These are phyloP conservation scores for Muscicapa adusta DNA, from an alignment of 2,113 vertebrate species.

Conservation along the genomic window DNA sequence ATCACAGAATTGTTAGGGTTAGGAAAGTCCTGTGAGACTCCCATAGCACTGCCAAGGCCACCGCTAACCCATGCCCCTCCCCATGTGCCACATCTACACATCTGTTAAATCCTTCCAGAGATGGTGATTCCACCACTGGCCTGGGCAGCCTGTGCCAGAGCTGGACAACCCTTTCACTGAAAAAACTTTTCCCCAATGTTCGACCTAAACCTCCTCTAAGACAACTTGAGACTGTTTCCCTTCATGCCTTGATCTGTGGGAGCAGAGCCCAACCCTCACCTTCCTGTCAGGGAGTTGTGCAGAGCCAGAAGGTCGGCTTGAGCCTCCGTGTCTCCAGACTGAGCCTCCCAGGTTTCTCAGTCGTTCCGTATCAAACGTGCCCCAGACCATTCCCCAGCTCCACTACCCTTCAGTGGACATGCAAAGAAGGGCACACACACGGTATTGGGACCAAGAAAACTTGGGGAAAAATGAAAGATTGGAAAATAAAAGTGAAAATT, in stretches of 20 bases:
- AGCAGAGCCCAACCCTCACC: neutral
- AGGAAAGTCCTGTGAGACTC: neutral
- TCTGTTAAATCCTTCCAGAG: neutral
- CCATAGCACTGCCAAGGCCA: neutral
- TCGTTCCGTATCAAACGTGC: neutral
- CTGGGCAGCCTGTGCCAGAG: neutral
- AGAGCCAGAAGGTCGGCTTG: neutral
- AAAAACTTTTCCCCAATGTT: neutral
- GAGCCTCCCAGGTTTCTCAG: neutral
- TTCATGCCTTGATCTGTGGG: neutral
- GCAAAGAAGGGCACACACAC: neutral
- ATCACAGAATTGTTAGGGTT: neutral
- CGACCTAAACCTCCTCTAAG: neutral
- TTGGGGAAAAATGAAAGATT: neutral
- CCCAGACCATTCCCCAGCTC: neutral
- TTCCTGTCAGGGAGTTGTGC: neutral
- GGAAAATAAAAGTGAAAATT: neutral
- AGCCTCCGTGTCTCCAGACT: neutral
- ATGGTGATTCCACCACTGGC: neutral
- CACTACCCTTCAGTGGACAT: neutral
- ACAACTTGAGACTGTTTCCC: neutral
- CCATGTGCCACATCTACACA: neutral
- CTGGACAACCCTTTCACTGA: neutral
- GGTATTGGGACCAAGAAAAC: neutral
- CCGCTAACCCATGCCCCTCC: neutral